Evolutionary conservation across 1,140 invertebrate species (phyloP).

Genomic region (Drosophila auraria): DNA sequence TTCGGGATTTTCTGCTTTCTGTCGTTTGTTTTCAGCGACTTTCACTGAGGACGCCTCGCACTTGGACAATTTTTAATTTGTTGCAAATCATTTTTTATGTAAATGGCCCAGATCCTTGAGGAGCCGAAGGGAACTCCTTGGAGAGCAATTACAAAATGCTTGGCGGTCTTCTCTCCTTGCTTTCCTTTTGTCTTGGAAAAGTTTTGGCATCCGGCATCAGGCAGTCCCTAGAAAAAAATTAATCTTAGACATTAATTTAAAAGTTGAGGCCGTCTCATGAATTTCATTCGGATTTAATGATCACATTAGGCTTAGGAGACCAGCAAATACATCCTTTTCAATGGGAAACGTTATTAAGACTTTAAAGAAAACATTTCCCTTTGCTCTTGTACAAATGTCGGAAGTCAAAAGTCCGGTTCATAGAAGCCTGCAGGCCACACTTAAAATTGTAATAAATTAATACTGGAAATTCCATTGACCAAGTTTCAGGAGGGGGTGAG

Average conservation of each 20-base stretch:
- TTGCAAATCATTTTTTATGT: slow-evolving; percentile 67
- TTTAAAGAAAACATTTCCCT: not conserved
- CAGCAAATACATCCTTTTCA: slow-evolving; percentile 20
- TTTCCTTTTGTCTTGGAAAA: slow-evolving; percentile 12
- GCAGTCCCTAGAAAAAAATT: slow-evolving; percentile 45
- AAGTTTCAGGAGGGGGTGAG: slow-evolving; percentile 30
- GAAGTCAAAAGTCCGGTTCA: slow-evolving; percentile 35
- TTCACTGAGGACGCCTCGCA: slow-evolving; percentile 37
- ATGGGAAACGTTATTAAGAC: not conserved
- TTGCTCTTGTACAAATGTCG: slow-evolving; percentile 15
- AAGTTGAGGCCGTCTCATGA: slow-evolving; percentile 49
- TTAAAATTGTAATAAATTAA: slow-evolving; percentile 60
- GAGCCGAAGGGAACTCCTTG: slow-evolving; percentile 46
- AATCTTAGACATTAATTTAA: slow-evolving; percentile 66
- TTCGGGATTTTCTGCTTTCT: slow-evolving; percentile 54
- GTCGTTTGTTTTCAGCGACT: slow-evolving; percentile 44
- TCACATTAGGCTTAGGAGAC: slow-evolving; percentile 20
- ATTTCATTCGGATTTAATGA: slow-evolving; percentile 64
- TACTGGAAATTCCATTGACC: slow-evolving; percentile 28
- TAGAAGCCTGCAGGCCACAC: slow-evolving; percentile 10
- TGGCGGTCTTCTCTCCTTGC: slow-evolving; percentile 16
- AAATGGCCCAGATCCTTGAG: slow-evolving; percentile 30
- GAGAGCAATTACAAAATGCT: slow-evolving; percentile 70
- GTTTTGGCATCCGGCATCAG: slow-evolving; percentile 19
- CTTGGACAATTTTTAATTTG: slow-evolving; percentile 60